These are phyloP conservation scores for Leptobrachium ailaonicum DNA, from an alignment of 2,113 vertebrate species.

Conservation along the genomic window DNA sequence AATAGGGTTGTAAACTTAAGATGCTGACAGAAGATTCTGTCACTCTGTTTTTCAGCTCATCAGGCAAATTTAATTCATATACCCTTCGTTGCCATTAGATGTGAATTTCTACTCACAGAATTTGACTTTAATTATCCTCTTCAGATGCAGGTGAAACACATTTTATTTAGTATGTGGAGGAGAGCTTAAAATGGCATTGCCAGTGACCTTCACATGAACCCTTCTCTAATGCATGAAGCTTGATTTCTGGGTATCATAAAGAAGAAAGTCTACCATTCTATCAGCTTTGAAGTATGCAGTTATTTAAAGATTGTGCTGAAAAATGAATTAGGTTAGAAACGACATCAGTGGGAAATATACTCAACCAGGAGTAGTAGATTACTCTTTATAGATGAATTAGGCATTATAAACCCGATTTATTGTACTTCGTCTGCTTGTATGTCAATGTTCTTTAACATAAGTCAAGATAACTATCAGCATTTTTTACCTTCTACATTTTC, in stretches of 20 bases:
- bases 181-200: not conserved
- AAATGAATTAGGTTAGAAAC: slow-evolving; percentile 50
- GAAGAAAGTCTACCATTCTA: slow-evolving; percentile 50
- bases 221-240: slow-evolving; percentile 40
- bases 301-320: slow-evolving; percentile 50
- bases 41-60: slow-evolving; percentile 57
- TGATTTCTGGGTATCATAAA: slow-evolving; percentile 51
- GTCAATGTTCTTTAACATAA: slow-evolving; percentile 48
- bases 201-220: slow-evolving; percentile 48
- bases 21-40: slow-evolving; percentile 53
- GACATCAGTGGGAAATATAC: slow-evolving; percentile 50
- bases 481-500: slow-evolving; percentile 19
- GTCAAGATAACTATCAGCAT: slow-evolving; percentile 48
- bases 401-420: slow-evolving; percentile 49
- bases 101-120: slow-evolving; percentile 41
- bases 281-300: slow-evolving; percentile 50
- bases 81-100: slow-evolving; percentile 53
- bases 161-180: slow-evolving; percentile 29
- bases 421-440: slow-evolving; percentile 44
- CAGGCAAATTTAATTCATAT: slow-evolving; percentile 60
- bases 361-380: slow-evolving; percentile 48
- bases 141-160: slow-evolving; percentile 27
- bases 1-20: slow-evolving; percentile 51
- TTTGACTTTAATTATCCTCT: slow-evolving; percentile 54
- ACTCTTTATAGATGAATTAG: slow-evolving; percentile 51